Conservation (phyloP, 2,113 vertebrate genomes). For the Neodontobutis hainanensis region DNA sequence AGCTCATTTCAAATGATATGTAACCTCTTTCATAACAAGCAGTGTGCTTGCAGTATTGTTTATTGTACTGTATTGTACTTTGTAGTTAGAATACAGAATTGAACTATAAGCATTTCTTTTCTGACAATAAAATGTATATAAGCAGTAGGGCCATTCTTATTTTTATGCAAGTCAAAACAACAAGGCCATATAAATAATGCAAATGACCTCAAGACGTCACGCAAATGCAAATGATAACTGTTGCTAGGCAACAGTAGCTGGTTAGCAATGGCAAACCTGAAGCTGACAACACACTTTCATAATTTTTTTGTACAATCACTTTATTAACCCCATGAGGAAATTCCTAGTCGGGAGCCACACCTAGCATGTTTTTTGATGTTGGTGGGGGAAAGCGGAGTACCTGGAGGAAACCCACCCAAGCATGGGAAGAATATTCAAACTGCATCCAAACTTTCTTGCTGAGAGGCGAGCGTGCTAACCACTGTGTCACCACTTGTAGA, state of each 20-base stretch:
- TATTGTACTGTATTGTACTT: not conserved
- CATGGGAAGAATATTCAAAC: too few species aligned
- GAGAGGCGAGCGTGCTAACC: too few species aligned
- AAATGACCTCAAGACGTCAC: conserved; percentile 63
- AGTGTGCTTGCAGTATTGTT: not conserved
- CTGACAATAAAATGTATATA: conserved; percentile 9
- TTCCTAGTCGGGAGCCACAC: too few species aligned
- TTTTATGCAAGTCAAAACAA: conserved; percentile 50
- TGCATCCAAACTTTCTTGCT: too few species aligned
- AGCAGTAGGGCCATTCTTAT: conserved; percentile 15
- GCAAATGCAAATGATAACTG: conserved; percentile 51
- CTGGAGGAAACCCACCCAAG: too few species aligned
- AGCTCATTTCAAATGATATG: not conserved
- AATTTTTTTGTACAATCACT: too few species aligned
- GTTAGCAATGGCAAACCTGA: conserved; percentile 41
- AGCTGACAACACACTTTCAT: conserved; percentile 47
- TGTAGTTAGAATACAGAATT: not conserved
- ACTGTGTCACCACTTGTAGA: conserved; percentile 34
- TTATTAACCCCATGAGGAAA: too few species aligned
- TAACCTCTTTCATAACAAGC: not conserved
- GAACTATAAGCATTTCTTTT: not conserved
- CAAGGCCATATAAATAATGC: conserved; percentile 62
- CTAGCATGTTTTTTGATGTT: too few species aligned
- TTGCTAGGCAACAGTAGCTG: conserved; percentile 65
- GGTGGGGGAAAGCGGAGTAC: too few species aligned